phyloP scores from a whole-genome alignment of 2,888 invertebrate species.

The Ecliptopera silaceata region DNA sequence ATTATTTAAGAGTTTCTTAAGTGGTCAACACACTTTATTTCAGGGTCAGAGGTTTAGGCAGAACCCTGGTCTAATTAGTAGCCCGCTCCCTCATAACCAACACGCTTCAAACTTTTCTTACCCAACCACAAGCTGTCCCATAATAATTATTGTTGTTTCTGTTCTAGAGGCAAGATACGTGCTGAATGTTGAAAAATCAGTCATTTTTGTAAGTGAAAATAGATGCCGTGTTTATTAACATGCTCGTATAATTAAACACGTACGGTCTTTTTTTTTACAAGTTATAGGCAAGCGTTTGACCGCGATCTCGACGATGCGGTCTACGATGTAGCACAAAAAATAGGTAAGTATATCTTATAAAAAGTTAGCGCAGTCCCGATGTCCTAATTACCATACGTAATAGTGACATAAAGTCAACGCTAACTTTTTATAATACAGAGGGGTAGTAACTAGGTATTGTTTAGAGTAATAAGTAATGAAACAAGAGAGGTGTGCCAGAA shows the following conservation, averaged over 20 bases:
- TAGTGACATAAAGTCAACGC: no score
- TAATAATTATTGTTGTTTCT: slow-evolving; percentile 14
- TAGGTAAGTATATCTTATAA: no score
- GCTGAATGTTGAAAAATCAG: neutral
- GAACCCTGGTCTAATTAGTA: slow-evolving; percentile 14
- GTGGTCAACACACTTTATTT: slow-evolving; percentile 2
- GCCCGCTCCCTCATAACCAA: slow-evolving; percentile 12
- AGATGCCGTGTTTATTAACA: neutral
- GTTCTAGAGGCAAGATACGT: slow-evolving; percentile 4
- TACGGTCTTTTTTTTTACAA: no score
- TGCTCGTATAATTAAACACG: no score
- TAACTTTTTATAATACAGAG: no score
- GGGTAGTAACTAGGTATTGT: neutral
- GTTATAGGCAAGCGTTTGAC: no score
- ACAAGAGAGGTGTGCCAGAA: neutral
- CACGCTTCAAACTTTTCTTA: slow-evolving; percentile 18
- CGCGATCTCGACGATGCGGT: no score
- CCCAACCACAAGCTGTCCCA: slow-evolving; percentile 8
- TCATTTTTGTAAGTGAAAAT: neutral
- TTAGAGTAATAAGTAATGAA: neutral
- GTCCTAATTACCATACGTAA: no score
- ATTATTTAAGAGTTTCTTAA: neutral
- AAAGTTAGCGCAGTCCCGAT: no score
- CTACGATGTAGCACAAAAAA: no score
- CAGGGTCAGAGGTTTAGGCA: slow-evolving; percentile 4